Base-by-base conservation (phyloP, 1,140 invertebrate genomes). In the Lamellibrachia luymesi region DNA sequence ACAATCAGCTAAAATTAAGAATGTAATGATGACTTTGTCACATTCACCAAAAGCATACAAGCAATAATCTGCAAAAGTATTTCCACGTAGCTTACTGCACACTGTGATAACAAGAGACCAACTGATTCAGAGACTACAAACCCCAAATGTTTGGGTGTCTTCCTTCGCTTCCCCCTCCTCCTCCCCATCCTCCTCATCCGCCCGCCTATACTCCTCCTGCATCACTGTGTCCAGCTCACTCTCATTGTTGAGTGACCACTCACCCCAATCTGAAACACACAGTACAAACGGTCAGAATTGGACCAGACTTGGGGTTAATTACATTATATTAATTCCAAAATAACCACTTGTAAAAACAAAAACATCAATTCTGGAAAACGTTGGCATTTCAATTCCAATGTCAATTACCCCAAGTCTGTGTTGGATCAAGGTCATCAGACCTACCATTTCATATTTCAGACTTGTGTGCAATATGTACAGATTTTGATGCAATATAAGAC, bases 161-260 rank as follows among this genome's bases (percentile, higher is more conserved):
- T 50, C 90, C 27, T 91, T 49, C 1, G 90, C 13, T n/a, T 91
- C 90, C 50, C 50, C 90, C 38, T 91, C 90, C n/a, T 91, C n/a
- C 90, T 49, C 90, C 90, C 25, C 49, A 0, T 27, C 49, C 90
- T 91, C 90, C 10, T 91, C 90, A 10, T 91, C 90, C 5, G 2
- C 90, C 22, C 8, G 90, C n/a, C 50, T 17, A 13, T 91, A 51
- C 4, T 91, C 50, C 38, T 50, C 90, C 38, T 91, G 49, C 90
- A 91, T 51, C 50, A 51, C 90, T 5, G 50, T 91, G 22, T 91
- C 90, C 17, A 91, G 90, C 8, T 49, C 90, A 38, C 90, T 91
- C 49, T 91, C 90, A 91, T 91, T 91, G 50, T 91, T 91, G 38
- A 91, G 90, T 91, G 90, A 91, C 90, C 90, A 91, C 8, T 91